These are phyloP conservation scores for Macrosteles quadrilineatus DNA, from an alignment of 1,140 invertebrate species.

Conservation along the genomic window DNA sequence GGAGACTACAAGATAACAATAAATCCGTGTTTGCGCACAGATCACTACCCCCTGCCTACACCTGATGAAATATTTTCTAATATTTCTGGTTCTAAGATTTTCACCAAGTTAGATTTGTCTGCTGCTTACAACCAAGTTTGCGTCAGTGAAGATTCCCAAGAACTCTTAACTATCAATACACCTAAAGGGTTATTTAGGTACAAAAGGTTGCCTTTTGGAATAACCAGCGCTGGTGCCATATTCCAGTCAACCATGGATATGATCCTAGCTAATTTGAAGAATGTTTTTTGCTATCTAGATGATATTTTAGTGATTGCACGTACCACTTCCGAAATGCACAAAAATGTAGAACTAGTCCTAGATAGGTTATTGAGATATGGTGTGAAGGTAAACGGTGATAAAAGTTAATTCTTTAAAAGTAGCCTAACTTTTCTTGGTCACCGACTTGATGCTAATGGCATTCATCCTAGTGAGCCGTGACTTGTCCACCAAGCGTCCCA, in stretches of 20 bases:
- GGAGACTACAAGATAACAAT: no score
- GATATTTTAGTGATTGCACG: no score
- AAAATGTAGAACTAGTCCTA: conserved; percentile 4
- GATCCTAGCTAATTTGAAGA: no score
- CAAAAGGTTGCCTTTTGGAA: no score
- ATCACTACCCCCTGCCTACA: not conserved
- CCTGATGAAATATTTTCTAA: not conserved
- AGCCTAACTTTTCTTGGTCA: conserved; percentile 13
- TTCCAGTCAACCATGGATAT: no score
- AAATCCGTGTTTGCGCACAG: no score
- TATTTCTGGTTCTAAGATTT: not conserved
- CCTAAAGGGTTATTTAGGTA: not conserved
- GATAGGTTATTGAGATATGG: not conserved
- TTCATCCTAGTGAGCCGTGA: no score
- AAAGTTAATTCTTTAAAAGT: conserved; percentile 15
- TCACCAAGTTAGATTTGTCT: not conserved
- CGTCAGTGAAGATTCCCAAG: not conserved
- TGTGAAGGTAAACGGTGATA: not conserved
- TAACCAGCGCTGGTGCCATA: no score
- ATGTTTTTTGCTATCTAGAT: no score
- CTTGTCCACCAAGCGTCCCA: no score
- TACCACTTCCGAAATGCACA: not conserved
- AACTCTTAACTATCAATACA: not conserved
- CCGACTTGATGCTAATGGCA: conserved; percentile 10
- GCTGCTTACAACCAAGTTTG: not conserved